A percentile compares a stretch with the other conserved stretches of the same genome.
Conservation (phyloP, 2,797 vertebrate species). For the Remorina albescens region DNA sequence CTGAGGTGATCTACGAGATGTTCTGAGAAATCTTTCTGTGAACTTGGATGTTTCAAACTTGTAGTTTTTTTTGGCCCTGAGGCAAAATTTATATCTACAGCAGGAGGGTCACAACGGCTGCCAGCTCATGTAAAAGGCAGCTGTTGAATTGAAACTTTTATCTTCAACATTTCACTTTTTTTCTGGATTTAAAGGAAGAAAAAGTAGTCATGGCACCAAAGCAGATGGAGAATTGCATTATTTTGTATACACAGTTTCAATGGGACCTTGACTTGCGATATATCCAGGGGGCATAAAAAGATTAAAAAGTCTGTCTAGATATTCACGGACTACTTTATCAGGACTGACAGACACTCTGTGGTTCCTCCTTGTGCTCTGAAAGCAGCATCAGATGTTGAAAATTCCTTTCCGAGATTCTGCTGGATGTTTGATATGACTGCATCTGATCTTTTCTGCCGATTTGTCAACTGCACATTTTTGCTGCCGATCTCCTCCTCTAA, state of each 20-base stretch:
- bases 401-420: not conserved
- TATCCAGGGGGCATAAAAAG: not conserved
- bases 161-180: constrained; percentile 19
- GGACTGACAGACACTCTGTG: not conserved
- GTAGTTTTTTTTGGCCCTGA: constrained; percentile 5
- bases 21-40: constrained; percentile 20
- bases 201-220: not conserved
- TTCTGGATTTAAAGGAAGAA: constrained; percentile 5
- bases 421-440: not conserved
- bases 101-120: constrained; percentile 23
- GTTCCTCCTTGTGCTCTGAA: not conserved
- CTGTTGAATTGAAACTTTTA: constrained; percentile 16
- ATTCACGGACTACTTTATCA: not conserved
- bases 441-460: not conserved
- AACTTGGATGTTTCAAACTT: constrained; percentile 22
- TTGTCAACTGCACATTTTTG: not conserved
- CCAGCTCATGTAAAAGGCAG: constrained; percentile 6
- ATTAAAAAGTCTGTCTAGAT: not conserved
- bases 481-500: not conserved
- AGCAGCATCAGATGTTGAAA: not conserved
- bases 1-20: constrained; percentile 17
- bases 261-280: not conserved
- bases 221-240: constrained; percentile 1
- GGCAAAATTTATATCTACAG: constrained; percentile 23
- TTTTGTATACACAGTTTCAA: constrained; percentile 3